Conservation (phyloP, 2,888 invertebrate genomes). For the Dromius quadrimaculatus region DNA sequence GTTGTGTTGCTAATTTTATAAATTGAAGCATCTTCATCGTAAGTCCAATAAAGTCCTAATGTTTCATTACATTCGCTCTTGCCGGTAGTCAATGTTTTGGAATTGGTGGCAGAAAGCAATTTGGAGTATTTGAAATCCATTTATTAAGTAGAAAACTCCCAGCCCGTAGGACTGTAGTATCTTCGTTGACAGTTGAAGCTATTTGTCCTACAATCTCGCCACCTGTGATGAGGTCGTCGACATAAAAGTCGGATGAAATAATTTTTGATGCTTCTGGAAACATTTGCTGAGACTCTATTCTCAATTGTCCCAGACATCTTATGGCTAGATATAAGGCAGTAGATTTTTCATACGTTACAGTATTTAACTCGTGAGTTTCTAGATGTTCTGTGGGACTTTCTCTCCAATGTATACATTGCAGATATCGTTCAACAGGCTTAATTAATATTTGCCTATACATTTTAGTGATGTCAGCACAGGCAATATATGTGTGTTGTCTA, state of each 20-base stretch:
- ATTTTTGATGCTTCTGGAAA: too few relatives aligned
- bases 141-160: not conserved
- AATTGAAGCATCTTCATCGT: not conserved
- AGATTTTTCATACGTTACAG: too few relatives aligned
- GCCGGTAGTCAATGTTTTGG: not conserved
- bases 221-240: not conserved
- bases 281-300: too few relatives aligned
- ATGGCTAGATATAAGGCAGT: too few relatives aligned
- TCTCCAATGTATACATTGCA: too few relatives aligned
- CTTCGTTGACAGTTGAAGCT: not conserved
- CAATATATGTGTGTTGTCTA: not conserved
- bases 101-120: not conserved
- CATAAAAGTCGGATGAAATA: not conserved
- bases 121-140: slow-evolving; percentile 1
- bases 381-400: too few relatives aligned
- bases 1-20: not conserved
- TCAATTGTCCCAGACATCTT: too few relatives aligned
- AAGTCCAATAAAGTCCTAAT: not conserved
- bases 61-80: not conserved
- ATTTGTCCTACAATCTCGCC: not conserved
- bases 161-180: not conserved
- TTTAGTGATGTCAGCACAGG: not conserved
- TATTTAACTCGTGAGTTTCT: too few relatives aligned
- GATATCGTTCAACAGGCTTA: too few relatives aligned
- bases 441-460: slow-evolving; percentile 6